Base-by-base conservation (phyloP, 2,888 invertebrate genomes). In the Ichneumon xanthorius region DNA sequence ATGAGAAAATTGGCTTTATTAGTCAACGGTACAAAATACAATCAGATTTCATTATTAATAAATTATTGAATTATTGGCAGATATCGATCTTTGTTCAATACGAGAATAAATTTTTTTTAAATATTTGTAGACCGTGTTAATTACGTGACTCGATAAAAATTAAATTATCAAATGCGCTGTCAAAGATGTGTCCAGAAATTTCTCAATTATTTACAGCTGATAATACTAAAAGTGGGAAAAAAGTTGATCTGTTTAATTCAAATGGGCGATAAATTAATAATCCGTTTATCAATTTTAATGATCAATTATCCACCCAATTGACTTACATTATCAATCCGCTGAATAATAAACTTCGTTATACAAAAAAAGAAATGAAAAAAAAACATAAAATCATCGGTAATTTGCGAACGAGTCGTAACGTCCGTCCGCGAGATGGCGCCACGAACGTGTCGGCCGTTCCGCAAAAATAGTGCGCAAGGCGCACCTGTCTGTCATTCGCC, bases 401-500 rank as follows among this genome's bases (percentile, higher is more conserved):
- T 33, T 33, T 6, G 14, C 2, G 30, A 63, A 63, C 16, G n/a
- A 33, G 33, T 33, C 6, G 30, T 6, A 33, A 63, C 1, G 11
- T 2, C 0, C 2, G 1, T 3, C 30, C 84, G 72, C n/a, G 11
- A 86, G 88, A 82, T 87, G 84, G 85, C 86, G 83, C 63, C 37
- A 83, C 45, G 50, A 30, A 50, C 22, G 73, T 67, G 53, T 50
- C 40, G 67, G 30, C 67, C 50, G 79, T 77, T 79, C 79, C 76
- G 85, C 79, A 87, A 87, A 89, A 86, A 63, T 33, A 63, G 33
- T 73, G 55, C 72, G 71, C 85, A 55, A 87, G 88, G 89, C 90
- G 90, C 90, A 90, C 90, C 90, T 90, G 90, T 89, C 90, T 88
- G 90, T 90, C 90, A 90, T 79, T 85, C 87, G 75, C 86, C 87